Percentiles rank a stretch among this genome's conserved stretches.
Evolutionary conservation across 2,113 vertebrate genomes (phyloP).

Genomic region (Zosterops lateralis): DNA sequence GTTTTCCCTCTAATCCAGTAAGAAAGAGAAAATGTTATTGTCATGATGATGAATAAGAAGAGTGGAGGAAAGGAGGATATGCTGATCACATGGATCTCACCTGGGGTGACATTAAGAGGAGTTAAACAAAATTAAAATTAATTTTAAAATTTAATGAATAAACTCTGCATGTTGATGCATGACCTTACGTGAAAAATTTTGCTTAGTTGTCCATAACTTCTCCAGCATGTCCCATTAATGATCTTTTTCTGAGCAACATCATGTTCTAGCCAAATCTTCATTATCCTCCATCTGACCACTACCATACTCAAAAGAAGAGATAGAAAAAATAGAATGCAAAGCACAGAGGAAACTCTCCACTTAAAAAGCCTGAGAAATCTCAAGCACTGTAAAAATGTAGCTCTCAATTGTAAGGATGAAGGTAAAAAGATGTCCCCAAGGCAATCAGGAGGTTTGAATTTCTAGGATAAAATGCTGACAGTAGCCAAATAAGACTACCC

Average conservation of each 20-base stretch:
- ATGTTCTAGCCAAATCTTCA: constrained; percentile 15
- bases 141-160: neutral
- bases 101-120: neutral
- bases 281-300: neutral
- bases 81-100: neutral
- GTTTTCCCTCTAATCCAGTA: neutral
- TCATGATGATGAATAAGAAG: constrained; percentile 12
- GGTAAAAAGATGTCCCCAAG: constrained; percentile 22
- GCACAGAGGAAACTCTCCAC: neutral
- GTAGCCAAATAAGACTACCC: constrained; percentile 3
- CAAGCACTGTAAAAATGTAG: neutral
- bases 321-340: neutral
- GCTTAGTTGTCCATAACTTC: neutral
- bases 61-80: constrained; percentile 6
- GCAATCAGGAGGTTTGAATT: constrained; percentile 42
- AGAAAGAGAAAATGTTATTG: constrained; percentile 32
- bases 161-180: neutral
- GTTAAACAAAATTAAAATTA: neutral
- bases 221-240: neutral
- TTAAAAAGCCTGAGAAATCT: neutral
- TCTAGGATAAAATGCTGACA: constrained; percentile 6
- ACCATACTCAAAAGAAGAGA: neutral
- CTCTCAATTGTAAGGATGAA: neutral
- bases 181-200: neutral
- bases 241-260: neutral